Evolutionary conservation across 2,888 invertebrate species (phyloP).

Genomic region (Drosophila koepferae): DNA sequence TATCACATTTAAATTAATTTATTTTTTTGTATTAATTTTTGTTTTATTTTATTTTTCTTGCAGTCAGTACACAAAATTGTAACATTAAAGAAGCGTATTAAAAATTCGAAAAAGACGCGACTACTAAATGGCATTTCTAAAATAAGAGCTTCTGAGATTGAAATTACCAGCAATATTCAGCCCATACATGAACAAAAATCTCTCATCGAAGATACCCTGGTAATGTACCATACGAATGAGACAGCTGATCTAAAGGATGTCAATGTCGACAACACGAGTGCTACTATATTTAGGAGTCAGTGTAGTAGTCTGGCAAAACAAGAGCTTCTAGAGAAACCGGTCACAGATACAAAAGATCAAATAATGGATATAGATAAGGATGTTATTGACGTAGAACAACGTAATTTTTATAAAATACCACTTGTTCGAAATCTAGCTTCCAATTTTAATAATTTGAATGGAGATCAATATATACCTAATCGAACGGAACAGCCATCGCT

Average conservation of each 20-base stretch:
- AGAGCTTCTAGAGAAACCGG: constrained; percentile 4
- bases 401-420: constrained; percentile 6
- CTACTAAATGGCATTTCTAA: constrained; percentile 18
- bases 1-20: neutral
- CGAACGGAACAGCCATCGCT: constrained; percentile 11
- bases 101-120: constrained; percentile 20
- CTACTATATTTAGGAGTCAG: neutral
- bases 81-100: constrained; percentile 16
- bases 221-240: neutral
- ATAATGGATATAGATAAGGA: constrained; percentile 7
- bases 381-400: constrained; percentile 1
- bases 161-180: neutral
- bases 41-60: constrained; percentile 4
- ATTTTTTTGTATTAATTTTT: neutral
- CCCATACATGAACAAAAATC: neutral
- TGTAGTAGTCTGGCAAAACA: constrained; percentile 2
- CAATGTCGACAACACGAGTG: neutral
- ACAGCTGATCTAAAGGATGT: constrained; percentile 1
- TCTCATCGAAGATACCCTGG: neutral
- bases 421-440: constrained; percentile 10
- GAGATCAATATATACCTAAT: constrained; percentile 1
- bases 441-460: neutral
- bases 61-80: constrained; percentile 19
- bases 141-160: neutral
- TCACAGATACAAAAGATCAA: neutral